Base-by-base conservation (phyloP, 2,888 invertebrate species). In the Chloromyia formosa region DNA sequence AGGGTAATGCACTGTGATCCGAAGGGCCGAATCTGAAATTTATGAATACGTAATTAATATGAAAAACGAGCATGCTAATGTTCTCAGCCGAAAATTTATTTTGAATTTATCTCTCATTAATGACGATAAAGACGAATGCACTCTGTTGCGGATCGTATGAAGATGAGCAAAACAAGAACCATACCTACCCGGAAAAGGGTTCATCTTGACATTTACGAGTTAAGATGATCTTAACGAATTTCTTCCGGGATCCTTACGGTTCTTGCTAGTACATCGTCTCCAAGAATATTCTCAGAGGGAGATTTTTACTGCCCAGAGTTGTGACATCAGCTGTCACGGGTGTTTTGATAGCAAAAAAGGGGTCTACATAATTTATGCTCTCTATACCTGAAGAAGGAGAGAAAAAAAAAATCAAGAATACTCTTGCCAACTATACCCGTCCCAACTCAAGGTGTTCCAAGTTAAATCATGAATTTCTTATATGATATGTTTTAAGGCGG, bases 121-220 rank as follows among this genome's bases (percentile, higher is more conserved):
- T 35, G 27, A n/a, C n/a, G n/a, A n/a, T 22, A 20, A 58, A 22
- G 16, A 56, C 35, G 20, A 27, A n/a, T 20, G 9, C 53, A 27
- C 18, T 58, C 40, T 71, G 40, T 23, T 27, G 18, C 12, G 5
- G 35, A 7, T 64, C 64, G n/a, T 14, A 56, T n/a, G 18, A 58
- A 7, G 27, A 22, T 40, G 23, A 56, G 7, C 18, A 53, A 56
- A 54, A 23, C 53, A 53, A 16, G 16, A 27, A 27, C 27, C 27
- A 69, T 69, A 53, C 22, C 16, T 20, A 40, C 56, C 35, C 56
- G 20, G 54, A 58, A 71, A 71, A 49, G 71, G 71, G 49, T 71
- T 23, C 45, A 56, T 71, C 71, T 71, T 71, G 71, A 71, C 71
- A 71, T 71, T 71, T 71, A 71, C 71, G 71, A 71, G 71, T 71